A percentile compares a stretch with the other conserved stretches of the same genome.
Conservation (phyloP, 2,113 vertebrate species). For the Eptatretus burgeri region DNA sequence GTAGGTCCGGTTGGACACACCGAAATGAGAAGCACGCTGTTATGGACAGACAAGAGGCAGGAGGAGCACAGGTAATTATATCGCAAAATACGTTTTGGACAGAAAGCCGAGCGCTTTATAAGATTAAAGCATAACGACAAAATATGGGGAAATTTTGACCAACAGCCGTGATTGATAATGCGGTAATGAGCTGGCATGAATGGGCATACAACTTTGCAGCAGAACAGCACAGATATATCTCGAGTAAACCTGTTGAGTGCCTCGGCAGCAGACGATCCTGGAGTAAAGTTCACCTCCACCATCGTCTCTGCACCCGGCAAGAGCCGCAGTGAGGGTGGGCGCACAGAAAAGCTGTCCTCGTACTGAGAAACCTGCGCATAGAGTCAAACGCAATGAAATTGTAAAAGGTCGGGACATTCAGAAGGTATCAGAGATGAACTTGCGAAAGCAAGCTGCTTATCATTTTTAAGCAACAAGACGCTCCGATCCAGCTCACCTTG, state of each 20-base stretch:
- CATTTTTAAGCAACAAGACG: too few species aligned
- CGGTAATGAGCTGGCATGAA: too few species aligned
- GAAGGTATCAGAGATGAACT: too few species aligned
- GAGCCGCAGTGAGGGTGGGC: slow-evolving; percentile 35
- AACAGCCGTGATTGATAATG: too few species aligned
- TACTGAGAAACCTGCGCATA: slow-evolving; percentile 22
- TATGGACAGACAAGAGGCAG: slow-evolving; percentile 7
- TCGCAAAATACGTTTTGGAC: too few species aligned
- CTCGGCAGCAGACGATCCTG: slow-evolving; percentile 9
- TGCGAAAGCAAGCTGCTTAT: too few species aligned
- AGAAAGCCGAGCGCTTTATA: too few species aligned
- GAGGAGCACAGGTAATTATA: not conserved
- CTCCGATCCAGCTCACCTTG: slow-evolving; percentile 29
- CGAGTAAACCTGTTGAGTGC: too few species aligned
- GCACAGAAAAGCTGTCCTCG: slow-evolving; percentile 31
- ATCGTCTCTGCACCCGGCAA: slow-evolving; percentile 32
- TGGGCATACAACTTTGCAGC: too few species aligned
- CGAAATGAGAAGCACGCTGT: slow-evolving; percentile 47
- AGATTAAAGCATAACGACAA: too few species aligned
- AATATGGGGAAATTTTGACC: too few species aligned
- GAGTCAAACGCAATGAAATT: not conserved
- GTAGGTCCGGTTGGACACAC: slow-evolving; percentile 66
- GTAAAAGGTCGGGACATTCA: not conserved
- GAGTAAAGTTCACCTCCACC: slow-evolving; percentile 30
- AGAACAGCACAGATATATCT: too few species aligned